Evolutionary conservation across 2,113 vertebrate species (phyloP), one percentile per base, ranked within the genome.

Genomic region (Siniperca chuatsi): DNA sequence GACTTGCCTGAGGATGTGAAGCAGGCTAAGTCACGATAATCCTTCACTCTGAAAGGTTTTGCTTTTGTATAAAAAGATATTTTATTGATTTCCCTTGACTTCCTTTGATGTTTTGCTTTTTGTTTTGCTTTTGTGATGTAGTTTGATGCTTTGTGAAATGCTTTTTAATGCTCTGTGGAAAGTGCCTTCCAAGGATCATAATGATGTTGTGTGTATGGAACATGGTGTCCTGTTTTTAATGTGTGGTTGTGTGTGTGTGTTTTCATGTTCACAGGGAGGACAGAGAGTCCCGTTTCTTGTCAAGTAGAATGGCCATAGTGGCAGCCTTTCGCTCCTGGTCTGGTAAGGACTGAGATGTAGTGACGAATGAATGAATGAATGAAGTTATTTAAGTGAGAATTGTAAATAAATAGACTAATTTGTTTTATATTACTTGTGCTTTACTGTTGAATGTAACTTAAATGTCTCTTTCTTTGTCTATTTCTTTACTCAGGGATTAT

Each of bases 281-380:
- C 95, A 94, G 97, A 96, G 98, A 99, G 92, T 95, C 98, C 46
- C 96, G 98, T 6, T 98, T 99, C 90, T 92, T 98, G 90, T 97
- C 98, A 20, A 99, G 98, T 92, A 97, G 97, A 94, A 98, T 99
- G 97, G 98, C 98, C 64, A 99, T 99, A 83, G 97, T 99, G 78
- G 98, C 98, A 66, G 97, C 98, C 87, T 99, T 99, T 92, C 97
- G 98, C 62, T 99, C 98, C 25, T 99, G 98, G 98, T 98, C 98
- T 90, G 98, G 98, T 99, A 95, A 94, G 96, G 57, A 20, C 80
- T 67, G 40, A 11, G 23, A 33, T 73, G 5, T 13, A 20, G 54
- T 52, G 29, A 1, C 2, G 29, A 29, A 29, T 29, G 29, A 29
- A 29, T 29, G 29, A n/a, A 21, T 29, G 61, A 8, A 55, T 25